Base-by-base conservation (phyloP, 2,113 vertebrate species). In the Myodes glareolus region DNA sequence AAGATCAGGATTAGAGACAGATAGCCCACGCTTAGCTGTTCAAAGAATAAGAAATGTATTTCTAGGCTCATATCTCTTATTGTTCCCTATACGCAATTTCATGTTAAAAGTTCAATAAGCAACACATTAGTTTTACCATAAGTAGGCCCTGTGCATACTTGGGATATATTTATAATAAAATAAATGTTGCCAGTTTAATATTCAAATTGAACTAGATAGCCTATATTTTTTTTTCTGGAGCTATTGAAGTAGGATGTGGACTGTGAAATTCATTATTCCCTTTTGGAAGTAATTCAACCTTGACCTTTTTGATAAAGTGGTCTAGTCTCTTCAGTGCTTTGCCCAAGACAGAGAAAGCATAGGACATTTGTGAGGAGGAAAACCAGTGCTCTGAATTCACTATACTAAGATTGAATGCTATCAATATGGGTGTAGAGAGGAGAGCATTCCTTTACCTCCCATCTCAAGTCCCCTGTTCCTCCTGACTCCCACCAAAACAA, bases 401-500 rank as follows among this genome's bases (percentile, higher is more conserved):
- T 47, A n/a, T 73, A 63, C 76, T 77, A 55, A 68, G 42, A 63
- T 0, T 68, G 45, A 85, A 52, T 25, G 29, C 76, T 90, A n/a
- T 31, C 33, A 76, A 92, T 55, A 42, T 9, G 13, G 84, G 78
- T 63, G 21, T 8, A 45, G 23, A 67, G 31, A 36, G 50, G 45
- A 86, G 21, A 77, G 36, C 3, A 21, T 80, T 8, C 45, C n/a
- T 97, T 93, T 73, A 3, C 39, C 80, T 91, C 45, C 70, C 75
- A 67, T 75, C 25, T 8, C 31, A 9, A 33, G 36, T 78, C 42
- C 47, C 29, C 42, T 95, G 29, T 94, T 92, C 47, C 33, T 86
- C 85, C 88, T 70, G 23, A 67, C 94, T 86, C 72, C 81, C 85
- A 82, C 85, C 88, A 96, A 77, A 94, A 81, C 90, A 95, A 94